Evolutionary conservation across 2,888 invertebrate species (phyloP), one percentile per base, ranked within the genome.

Genomic region (Lasiommata megera): DNA sequence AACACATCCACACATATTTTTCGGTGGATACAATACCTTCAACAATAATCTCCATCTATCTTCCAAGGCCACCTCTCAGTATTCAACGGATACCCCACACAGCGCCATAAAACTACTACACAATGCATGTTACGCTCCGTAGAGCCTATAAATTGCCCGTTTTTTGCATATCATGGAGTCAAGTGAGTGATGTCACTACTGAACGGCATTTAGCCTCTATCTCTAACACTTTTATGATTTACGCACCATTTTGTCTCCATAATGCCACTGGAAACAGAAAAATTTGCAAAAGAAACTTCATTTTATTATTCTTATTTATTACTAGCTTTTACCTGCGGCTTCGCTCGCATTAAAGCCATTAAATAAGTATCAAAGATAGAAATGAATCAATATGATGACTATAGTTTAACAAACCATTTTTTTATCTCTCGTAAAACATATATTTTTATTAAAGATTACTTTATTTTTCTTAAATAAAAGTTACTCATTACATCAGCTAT

Each of bases 111-210:
- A 47, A 47, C 17, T 36, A 47, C 31, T 34, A 16, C 47, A 47
- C 47, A 34, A 34, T 38, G 38, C 14, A 34, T 34, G 34, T 12
- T 54, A 37, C 14, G 29, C 29, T 28, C 38, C 29, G 37, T 14
- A 43, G 37, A 37, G 31, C 37, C 56, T 52, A 46, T 44, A 38
- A 52, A 56, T 56, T 23, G 38, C 16, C 37, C 51, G 37, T n/a
- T 14, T 46, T 56, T 52, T 52, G 38, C 52, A 54, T 54, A 54
- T 38, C 31, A 17, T 11, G 17, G 11, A 18, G 37, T 7, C 38
- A 5, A 1, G 7, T 7, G 8, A 6, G 29, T 14, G 38, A 38
- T 14, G 38, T 16, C 16, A 14, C 38, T 38, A 7, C 14, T 8
- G 38, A 38, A 38, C 8, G 16, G 1, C 16, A 16, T 38, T 38